Percentiles rank a stretch among this genome's conserved stretches.
Conservation (phyloP, 2,797 vertebrate species). For the Trachops cirrhosus region DNA sequence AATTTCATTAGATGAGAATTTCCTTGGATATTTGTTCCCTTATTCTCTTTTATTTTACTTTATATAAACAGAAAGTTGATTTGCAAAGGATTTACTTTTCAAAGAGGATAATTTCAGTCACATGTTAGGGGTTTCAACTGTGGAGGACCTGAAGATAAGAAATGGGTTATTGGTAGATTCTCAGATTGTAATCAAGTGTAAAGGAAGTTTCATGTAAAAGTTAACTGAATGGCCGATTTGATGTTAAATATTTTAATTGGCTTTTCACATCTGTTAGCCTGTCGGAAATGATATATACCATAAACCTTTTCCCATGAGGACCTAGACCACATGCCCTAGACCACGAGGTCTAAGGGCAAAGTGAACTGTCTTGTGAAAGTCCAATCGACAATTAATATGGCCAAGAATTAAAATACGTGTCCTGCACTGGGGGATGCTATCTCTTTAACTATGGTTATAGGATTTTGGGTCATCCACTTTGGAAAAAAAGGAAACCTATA, state of each 20-base stretch:
- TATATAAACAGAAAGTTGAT: slow-evolving; percentile 1
- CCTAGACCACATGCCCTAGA: too few relatives aligned
- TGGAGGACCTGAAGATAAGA: slow-evolving; percentile 9
- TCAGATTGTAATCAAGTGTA: slow-evolving; percentile 22
- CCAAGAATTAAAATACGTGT: background rate
- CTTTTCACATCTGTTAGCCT: background rate
- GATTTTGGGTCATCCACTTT: background rate
- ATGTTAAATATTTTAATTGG: slow-evolving; percentile 32
- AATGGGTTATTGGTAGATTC: slow-evolving; percentile 20
- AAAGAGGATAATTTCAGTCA: slow-evolving; percentile 26
- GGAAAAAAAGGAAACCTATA: background rate
- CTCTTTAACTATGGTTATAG: background rate
- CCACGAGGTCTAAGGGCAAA: background rate
- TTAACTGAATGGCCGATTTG: background rate
- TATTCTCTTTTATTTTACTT: background rate
- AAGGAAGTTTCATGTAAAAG: slow-evolving; percentile 11
- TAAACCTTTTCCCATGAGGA: background rate
- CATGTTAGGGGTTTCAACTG: background rate
- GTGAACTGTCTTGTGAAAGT: background rate
- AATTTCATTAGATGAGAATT: background rate
- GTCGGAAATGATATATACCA: background rate
- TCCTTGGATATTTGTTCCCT: background rate
- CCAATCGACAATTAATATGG: background rate
- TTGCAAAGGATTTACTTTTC: slow-evolving; percentile 42
- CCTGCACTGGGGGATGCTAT: background rate